These are phyloP conservation scores for Heliangelus exortis DNA, from an alignment of 2,797 vertebrate genomes.

Conservation along the genomic window DNA sequence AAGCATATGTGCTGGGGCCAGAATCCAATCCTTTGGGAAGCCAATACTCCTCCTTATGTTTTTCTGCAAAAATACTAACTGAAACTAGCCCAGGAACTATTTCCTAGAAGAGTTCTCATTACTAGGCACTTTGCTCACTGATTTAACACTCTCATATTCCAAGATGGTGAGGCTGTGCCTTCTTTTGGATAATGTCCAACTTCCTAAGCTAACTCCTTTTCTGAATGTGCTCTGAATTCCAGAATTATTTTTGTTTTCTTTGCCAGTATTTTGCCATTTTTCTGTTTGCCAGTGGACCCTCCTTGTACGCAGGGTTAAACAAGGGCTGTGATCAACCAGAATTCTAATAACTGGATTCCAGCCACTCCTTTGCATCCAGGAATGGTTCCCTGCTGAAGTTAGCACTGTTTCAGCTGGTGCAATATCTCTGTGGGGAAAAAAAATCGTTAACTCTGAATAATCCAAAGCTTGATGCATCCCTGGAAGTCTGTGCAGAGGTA, in stretches of 20 bases:
- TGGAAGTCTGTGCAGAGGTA: neutral
- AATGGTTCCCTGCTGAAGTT: neutral
- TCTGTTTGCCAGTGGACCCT: neutral
- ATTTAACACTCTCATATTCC: neutral
- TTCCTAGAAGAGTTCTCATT: slow-evolving; percentile 16
- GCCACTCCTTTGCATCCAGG: neutral
- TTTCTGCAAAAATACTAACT: slow-evolving; percentile 10
- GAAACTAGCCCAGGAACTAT: slow-evolving; percentile 37
- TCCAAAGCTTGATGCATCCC: neutral
- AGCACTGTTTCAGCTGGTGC: neutral
- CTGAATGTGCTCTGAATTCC: neutral
- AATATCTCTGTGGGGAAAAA: neutral
- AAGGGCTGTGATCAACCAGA: neutral
- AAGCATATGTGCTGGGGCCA: neutral
- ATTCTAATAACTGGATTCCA: neutral
- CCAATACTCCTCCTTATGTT: neutral
- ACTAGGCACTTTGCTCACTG: neutral
- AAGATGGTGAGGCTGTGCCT: neutral
- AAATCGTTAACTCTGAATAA: neutral
- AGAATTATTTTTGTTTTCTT: neutral
- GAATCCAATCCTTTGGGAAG: slow-evolving; percentile 17
- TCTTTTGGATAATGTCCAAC: neutral
- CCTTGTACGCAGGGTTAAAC: neutral
- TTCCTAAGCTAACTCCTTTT: neutral
- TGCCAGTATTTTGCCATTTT: neutral